Base-by-base conservation (phyloP, 2,113 vertebrate genomes). In the Toxotes chatareus region DNA sequence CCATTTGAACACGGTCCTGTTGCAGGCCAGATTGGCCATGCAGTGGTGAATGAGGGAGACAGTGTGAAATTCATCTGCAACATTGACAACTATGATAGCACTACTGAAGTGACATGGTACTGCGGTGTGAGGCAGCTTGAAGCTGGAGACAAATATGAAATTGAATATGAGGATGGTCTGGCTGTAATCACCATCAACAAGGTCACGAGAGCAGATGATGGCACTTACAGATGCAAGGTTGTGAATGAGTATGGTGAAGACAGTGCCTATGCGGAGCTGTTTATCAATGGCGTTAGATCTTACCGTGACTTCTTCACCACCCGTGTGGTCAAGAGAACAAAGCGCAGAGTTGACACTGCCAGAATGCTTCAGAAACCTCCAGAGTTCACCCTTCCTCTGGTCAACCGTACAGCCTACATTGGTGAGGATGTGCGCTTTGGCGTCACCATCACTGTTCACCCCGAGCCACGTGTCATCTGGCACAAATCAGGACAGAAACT, bases 391-490 rank as follows among this genome's bases (percentile, higher is more conserved):
- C 93, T 99, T 81, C 98, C 98, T 83, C 91, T 99, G 79, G 96
- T 96, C 49, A 98, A 99, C 73, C 95, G 92, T 21, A 97, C 97
- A 7, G 97, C 97, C 6, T 99, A 99, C 5, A 78, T 97, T 19
- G 97, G 97, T 76, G 98, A 99, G 91, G 94, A 95, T 40, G 87
- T 99, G 74, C 96, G 98, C 44, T 98, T 99, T 69, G 94, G 97
- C 21, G 98, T 99, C 49, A 99, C 98, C 63, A 97, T 99, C 89
- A 99, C 98, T 16, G 98, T 99, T 79, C 98, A 99, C 85, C 98
- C 98, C 74, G 98, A 99, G 73, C 98, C 98, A 86, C 97, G 97
- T 46, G 94, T 99, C 68, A 96, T 96, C 2, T 99, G 98, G 98
- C 96, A 97, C 86, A 99, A 98, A 91, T 97, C 97, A 38, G 98